phyloP scores from a whole-genome alignment of 2,888 invertebrate genomes.

The Craniophora ligustri region DNA sequence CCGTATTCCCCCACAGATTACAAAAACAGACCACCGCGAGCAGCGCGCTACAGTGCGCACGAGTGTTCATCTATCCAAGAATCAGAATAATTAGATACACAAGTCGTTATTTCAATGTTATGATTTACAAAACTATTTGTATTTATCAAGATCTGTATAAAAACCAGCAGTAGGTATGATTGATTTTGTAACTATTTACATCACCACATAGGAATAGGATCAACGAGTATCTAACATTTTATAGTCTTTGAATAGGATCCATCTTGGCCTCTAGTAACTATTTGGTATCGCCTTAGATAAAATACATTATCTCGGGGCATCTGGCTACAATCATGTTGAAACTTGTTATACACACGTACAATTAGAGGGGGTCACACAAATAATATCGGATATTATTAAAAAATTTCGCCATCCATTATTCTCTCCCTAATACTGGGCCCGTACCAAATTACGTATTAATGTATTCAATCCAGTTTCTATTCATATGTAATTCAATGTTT shows the following conservation, averaged over 20 bases:
- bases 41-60: slow-evolving; percentile 32
- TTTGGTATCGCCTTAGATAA: slow-evolving; percentile 11
- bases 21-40: slow-evolving; percentile 62
- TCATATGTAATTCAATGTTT: slow-evolving; percentile 85
- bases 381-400: slow-evolving; percentile 70
- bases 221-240: too few relatives aligned
- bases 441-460: slow-evolving; percentile 86
- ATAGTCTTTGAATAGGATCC: too few relatives aligned
- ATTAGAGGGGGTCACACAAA: slow-evolving; percentile 74
- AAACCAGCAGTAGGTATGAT: too few relatives aligned
- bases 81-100: too few relatives aligned
- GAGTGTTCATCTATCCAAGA: background rate
- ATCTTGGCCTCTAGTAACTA: slow-evolving; percentile 8
- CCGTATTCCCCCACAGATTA: slow-evolving; percentile 63
- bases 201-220: slow-evolving; percentile 11
- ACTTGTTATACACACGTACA: slow-evolving; percentile 78
- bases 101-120: too few relatives aligned
- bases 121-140: too few relatives aligned
- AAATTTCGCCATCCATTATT: slow-evolving; percentile 82
- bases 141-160: too few relatives aligned
- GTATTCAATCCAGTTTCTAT: slow-evolving; percentile 87
- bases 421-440: slow-evolving; percentile 83
- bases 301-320: slow-evolving; percentile 47
- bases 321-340: slow-evolving; percentile 70
- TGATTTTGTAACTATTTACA: background rate